Evolutionary conservation across 2,797 vertebrate genomes (phyloP).

Genomic region (Pterois miles): DNA sequence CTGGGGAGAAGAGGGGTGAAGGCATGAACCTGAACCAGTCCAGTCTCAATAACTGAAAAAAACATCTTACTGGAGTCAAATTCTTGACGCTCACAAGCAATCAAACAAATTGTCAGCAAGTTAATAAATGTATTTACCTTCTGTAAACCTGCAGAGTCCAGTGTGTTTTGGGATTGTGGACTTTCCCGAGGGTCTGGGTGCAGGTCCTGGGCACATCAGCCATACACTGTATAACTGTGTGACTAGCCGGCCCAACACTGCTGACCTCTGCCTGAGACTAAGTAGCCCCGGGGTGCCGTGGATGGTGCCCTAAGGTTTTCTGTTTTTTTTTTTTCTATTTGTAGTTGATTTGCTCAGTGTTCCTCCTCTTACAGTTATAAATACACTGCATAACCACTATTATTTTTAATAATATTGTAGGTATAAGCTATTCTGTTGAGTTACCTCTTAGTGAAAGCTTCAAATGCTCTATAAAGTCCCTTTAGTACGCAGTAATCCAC

Average conservation of each 20-base stretch:
- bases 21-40: background rate
- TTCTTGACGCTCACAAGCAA: background rate
- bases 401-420: too few relatives aligned
- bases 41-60: background rate
- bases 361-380: too few relatives aligned
- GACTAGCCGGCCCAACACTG: background rate
- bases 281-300: background rate
- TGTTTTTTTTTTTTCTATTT: too few relatives aligned
- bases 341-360: too few relatives aligned
- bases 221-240: background rate
- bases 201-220: background rate
- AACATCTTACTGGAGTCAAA: background rate
- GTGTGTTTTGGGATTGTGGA: background rate
- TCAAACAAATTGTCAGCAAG: background rate
- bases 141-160: background rate
- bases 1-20: background rate
- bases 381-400: background rate
- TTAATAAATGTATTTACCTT: background rate
- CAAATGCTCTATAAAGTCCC: too few relatives aligned
- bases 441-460: too few relatives aligned
- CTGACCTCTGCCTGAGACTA: conserved; percentile 12
- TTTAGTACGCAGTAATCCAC: too few relatives aligned
- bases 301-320: background rate
- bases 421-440: too few relatives aligned
- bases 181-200: too few relatives aligned